phyloP scores from a whole-genome alignment of 2,797 vertebrate species.

The Aselliscus stoliczkanus region DNA sequence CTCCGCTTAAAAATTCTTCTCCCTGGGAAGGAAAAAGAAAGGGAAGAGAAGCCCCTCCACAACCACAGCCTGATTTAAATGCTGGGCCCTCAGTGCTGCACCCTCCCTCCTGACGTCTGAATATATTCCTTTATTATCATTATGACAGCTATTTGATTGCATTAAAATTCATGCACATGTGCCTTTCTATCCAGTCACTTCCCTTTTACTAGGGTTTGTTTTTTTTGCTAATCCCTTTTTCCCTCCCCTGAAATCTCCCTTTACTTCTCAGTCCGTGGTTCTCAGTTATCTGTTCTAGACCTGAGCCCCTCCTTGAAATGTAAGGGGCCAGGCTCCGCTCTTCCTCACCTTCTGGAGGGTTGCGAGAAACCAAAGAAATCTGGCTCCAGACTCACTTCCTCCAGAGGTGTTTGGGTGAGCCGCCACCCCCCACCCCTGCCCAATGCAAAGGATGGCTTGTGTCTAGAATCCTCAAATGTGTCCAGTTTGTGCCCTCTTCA shows the following conservation, averaged over 20 bases:
- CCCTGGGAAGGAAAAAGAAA: constrained; percentile 71
- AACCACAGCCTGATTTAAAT: constrained; percentile 80
- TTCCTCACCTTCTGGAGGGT: background rate
- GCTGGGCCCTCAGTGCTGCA: constrained; percentile 73
- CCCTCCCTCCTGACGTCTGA: constrained; percentile 80
- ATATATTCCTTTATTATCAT: constrained; percentile 84
- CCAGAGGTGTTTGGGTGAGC: background rate
- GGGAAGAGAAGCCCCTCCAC: constrained; percentile 65
- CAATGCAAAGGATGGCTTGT: background rate
- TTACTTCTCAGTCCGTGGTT: background rate
- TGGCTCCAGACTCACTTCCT: background rate
- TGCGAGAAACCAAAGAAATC: background rate
- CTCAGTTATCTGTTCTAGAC: background rate
- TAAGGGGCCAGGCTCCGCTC: background rate
- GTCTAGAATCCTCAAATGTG: background rate
- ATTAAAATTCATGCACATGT: constrained; percentile 84
- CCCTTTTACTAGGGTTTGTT: constrained; percentile 71
- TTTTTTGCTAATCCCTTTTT: constrained; percentile 48
- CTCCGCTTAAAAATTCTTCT: constrained; percentile 81
- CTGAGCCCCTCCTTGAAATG: background rate
- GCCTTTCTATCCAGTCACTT: constrained; percentile 77
- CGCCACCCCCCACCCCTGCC: too few species aligned
- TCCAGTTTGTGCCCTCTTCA: background rate
- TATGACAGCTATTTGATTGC: constrained; percentile 85
- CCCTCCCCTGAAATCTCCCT: constrained; percentile 1